Evolutionary conservation across 2,113 vertebrate genomes (phyloP).

Genomic region (Anarhynchus alexandrinus): DNA sequence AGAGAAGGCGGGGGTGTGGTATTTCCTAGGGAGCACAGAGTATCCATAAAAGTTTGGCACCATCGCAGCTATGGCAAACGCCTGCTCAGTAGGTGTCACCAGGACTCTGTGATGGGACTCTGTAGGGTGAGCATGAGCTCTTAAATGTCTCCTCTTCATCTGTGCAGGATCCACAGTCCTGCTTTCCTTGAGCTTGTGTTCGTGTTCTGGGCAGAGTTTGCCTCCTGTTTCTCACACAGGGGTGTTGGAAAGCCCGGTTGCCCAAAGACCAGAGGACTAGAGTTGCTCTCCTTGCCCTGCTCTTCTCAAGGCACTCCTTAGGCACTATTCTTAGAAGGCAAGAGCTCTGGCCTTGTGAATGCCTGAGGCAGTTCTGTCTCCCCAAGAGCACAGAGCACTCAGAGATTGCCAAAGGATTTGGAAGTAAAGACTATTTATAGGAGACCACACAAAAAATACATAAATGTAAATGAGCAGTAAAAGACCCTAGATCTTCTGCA

Average conservation of each 20-base stretch:
- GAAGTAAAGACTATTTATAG: background rate
- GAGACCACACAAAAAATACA: background rate
- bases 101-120: background rate
- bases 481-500: background rate
- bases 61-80: background rate
- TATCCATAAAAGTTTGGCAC: fast-evolving
- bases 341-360: background rate
- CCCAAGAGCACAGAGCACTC: background rate
- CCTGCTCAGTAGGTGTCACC: background rate
- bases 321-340: background rate
- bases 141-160: background rate
- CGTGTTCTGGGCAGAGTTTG: background rate
- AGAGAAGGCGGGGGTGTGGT: background rate
- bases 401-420: background rate
- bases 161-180: background rate
- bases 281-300: background rate
- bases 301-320: background rate
- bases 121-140: background rate
- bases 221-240: background rate
- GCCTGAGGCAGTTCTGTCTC: background rate
- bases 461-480: background rate
- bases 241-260: background rate
- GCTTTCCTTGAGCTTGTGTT: background rate
- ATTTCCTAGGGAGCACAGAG: background rate
- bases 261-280: background rate